These are phyloP conservation scores for Terebella lapidaria DNA, from an alignment of 2,888 invertebrate genomes.

Conservation along the genomic window DNA sequence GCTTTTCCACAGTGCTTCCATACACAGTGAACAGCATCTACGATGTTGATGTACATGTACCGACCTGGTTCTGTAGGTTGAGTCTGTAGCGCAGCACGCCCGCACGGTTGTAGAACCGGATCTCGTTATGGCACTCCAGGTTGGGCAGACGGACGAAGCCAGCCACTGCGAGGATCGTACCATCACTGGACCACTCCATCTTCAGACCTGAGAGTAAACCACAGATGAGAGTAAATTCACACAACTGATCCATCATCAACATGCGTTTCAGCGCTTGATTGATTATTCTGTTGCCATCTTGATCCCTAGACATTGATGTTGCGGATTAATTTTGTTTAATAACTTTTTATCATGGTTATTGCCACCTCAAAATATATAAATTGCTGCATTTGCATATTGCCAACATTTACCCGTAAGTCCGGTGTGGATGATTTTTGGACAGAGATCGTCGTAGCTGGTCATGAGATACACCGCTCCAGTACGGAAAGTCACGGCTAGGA, in stretches of 20 bases:
- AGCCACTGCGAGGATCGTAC: slow-evolving; percentile 85
- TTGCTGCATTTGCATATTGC: too few relatives aligned
- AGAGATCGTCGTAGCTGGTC: slow-evolving; percentile 88
- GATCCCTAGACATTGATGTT: too few relatives aligned
- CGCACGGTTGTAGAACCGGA: slow-evolving; percentile 86
- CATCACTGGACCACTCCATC: slow-evolving; percentile 95
- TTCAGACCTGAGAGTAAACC: slow-evolving; percentile 51
- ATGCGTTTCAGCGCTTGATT: too few relatives aligned
- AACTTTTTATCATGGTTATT: too few relatives aligned
- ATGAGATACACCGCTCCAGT: slow-evolving; percentile 86
- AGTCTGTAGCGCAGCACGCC: slow-evolving; percentile 68
- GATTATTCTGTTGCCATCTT: too few relatives aligned
- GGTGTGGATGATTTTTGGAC: slow-evolving; percentile 79
- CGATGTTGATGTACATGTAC: too few relatives aligned
- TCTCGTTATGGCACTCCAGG: slow-evolving; percentile 58
- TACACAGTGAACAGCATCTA: too few relatives aligned
- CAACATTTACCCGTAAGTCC: slow-evolving; percentile 57
- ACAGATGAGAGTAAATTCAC: neutral
- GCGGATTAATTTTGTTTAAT: too few relatives aligned
- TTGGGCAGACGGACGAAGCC: slow-evolving; percentile 58
- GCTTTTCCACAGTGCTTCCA: too few relatives aligned
- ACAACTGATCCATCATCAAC: neutral
- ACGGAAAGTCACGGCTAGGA: slow-evolving; percentile 77
- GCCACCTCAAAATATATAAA: neutral
- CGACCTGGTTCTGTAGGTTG: slow-evolving; percentile 43